Evolutionary conservation across 92 coral and sea anemone species (phyloP), one percentile per base, ranked within the genome.

Genomic region (Siderastrea siderea): DNA sequence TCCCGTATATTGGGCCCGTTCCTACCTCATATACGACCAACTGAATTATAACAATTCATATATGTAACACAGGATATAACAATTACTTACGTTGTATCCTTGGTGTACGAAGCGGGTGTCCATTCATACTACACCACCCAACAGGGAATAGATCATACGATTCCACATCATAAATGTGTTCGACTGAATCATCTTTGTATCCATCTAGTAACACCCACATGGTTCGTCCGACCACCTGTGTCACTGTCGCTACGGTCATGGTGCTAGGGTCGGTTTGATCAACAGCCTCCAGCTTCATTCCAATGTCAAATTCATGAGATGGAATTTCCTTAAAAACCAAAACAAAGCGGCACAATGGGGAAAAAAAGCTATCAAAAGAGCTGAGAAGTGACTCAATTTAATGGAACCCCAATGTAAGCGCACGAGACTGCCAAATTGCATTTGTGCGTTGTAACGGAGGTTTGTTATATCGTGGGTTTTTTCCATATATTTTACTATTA

Each of bases 81-180:
- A 16, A 38, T 78, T 69, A 1, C 81, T 74, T 84, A 84, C 87
- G 80, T 52, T 84, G 87, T 61, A 84, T 46, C 7, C 73, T 61
- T 43, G 87, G 95, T 71, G 92, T 88, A 16, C 91, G 91, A 19
- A 95, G 93, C 0, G 98, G 98, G 68, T 95, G 95, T 14, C 98
- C 98, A 26, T 95, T 88, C 71, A 88, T 91, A 82, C 98, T 91
- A n/a, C 98, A 90, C 98, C 98, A 95, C 6, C 96, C 96, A 53
- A 92, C 95, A 14, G 98, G 98, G 48, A 91, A 95, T 45, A 95
- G 76, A 55, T 95, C 90, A 61, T 71, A 89, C 38, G 98, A 95
- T 82, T 93, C 93, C 84, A 93, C 86, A 61, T 95, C 96, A 64
- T 95, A 95, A 64, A 95, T 95, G 14, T 95, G 96, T 84, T 95